Base-by-base conservation (phyloP, 2,888 invertebrate genomes). In the Aspidiotus rigidus region DNA sequence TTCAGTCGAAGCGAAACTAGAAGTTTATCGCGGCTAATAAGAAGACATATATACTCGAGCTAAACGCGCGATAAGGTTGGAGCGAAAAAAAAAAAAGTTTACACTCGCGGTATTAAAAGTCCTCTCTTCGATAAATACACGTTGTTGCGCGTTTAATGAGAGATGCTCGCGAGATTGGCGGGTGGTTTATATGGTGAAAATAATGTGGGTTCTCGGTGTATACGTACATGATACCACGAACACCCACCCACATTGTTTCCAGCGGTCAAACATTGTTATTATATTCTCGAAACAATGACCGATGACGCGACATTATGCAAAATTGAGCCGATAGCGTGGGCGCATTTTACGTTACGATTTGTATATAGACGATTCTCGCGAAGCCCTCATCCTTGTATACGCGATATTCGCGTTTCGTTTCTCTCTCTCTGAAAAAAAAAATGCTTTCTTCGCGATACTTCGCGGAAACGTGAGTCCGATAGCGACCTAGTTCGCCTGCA, bases 231-330 rank as follows among this genome's bases (percentile, higher is more conserved):
- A 49, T 44, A 44, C 42, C 16, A 59, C 54, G 56, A 56, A 56
- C 64, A 67, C 60, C 67, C 67, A 67, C 67, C 67, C 67, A 67
- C 67, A 67, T 60, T 67, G 67, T 67, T 28, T 67, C 53, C 59
- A 67, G 17, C 67, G 67, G 67, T 67, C 67, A 60, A 67, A 67
- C 67, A 67, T 60, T 67, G 67, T 67, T 67, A 67, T 67, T 67
- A 67, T 67, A 67, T 67, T 67, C 67, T 67, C 28, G 60, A 67
- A 67, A 67, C 67, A 67, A 67, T 67, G 67, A 67, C 67, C 67
- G 67, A 67, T 67, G 67, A 67, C 67, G 67, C 67, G 67, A 67
- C 67, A 67, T 67, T 67, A 67, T 67, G 67, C 67, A 67, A 67
- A 67, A 67, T 67, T 67, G 40, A 67, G 49, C 57, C 67, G 67